A percentile compares a stretch with the other conserved stretches of the same genome.
phyloP scores from a whole-genome alignment of 2,888 invertebrate species.

The Tuberolachnus salignus region DNA sequence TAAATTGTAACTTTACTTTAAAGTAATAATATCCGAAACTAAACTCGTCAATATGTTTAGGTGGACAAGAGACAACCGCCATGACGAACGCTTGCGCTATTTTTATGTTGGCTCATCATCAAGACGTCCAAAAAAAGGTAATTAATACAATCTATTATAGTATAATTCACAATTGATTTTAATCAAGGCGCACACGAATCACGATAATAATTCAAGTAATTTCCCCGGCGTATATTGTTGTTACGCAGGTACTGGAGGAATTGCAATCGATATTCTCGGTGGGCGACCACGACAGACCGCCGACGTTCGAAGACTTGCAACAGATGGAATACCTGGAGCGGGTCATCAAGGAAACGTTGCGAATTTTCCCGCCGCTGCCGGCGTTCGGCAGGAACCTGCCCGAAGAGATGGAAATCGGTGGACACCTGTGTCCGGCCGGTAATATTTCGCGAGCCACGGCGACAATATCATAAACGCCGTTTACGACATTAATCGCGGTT shows the following conservation, averaged over 20 bases:
- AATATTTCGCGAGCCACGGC: not conserved
- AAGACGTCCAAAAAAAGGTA: conserved; percentile 57
- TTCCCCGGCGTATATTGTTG: no score
- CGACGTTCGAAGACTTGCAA: conserved; percentile 58
- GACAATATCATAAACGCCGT: not conserved
- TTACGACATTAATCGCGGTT: no score
- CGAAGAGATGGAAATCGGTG: conserved; percentile 38
- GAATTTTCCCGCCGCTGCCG: conserved; percentile 58
- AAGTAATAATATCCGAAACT: no score
- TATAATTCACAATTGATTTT: not conserved
- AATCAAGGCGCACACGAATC: not conserved
- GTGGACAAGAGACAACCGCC: conserved; percentile 58
- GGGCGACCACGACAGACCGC: conserved; percentile 48
- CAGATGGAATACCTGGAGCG: conserved; percentile 58
- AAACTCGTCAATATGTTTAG: not conserved
- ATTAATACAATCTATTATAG: not conserved
- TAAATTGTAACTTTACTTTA: no score
- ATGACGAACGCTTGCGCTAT: conserved; percentile 51
- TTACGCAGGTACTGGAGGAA: conserved; percentile 44
- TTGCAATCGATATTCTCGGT: conserved; percentile 37
- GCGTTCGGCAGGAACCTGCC: conserved; percentile 41
- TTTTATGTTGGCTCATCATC: conserved; percentile 58
- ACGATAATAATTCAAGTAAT: not conserved
- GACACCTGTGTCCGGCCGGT: conserved; percentile 33
- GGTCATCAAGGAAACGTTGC: conserved; percentile 58